Conservation (phyloP, 2,113 vertebrate species). For the Oreotrochilus melanogaster region DNA sequence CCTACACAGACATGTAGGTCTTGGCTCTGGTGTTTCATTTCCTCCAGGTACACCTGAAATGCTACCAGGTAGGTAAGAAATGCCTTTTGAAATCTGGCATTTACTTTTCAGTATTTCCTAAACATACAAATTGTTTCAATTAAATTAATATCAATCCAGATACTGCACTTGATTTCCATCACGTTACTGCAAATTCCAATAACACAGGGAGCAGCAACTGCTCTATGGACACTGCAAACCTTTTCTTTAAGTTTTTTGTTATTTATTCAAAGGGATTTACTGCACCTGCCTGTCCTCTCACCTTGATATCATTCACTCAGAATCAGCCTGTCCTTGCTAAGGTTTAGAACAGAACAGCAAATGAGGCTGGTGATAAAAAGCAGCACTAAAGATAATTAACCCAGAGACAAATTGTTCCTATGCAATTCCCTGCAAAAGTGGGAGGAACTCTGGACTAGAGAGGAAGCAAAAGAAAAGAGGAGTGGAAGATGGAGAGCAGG, state of each 20-base stretch:
- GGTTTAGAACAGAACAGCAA: neutral
- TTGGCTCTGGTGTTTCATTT: conserved; percentile 19
- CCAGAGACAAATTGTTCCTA: neutral
- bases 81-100: neutral
- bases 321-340: neutral
- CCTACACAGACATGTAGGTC: neutral
- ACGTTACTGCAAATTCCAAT: neutral
- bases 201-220: neutral
- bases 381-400: neutral
- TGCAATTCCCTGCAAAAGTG: neutral
- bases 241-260: neutral
- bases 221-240: accelerated
- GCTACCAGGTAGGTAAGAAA: neutral
- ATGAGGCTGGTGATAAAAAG: neutral
- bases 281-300: neutral
- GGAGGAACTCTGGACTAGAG: neutral
- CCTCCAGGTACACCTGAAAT: neutral
- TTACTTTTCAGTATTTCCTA: neutral
- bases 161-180: neutral
- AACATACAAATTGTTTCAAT: neutral
- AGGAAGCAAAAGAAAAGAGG: neutral
- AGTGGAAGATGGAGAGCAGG: neutral
- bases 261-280: neutral
- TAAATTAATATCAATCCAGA: neutral
- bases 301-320: neutral